Conservation (phyloP, 2,113 vertebrate species). For the Epinephelus fuscoguttatus region DNA sequence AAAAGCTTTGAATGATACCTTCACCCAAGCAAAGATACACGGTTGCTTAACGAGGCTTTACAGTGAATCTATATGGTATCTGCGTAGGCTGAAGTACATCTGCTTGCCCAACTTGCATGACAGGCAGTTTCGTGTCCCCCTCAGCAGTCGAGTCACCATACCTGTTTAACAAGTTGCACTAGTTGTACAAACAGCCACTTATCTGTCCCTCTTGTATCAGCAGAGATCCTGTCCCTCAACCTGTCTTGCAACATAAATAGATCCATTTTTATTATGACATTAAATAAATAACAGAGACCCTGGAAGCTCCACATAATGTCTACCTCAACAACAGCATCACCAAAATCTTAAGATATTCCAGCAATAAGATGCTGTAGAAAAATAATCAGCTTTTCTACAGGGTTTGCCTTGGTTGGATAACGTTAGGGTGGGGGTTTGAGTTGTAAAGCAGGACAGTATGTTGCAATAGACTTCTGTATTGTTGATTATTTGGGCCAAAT, state of each 20-base stretch:
- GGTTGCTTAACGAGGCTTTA: neutral
- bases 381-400: neutral
- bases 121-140: neutral
- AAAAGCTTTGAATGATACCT: neutral
- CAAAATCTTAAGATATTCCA: neutral
- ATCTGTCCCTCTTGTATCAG: neutral
- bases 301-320: neutral
- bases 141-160: neutral
- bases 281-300: neutral
- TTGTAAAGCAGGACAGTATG: neutral
- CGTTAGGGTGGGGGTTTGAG: conserved; percentile 11
- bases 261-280: too few species aligned
- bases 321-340: neutral
- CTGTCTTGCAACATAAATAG: neutral
- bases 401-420: neutral
- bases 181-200: neutral
- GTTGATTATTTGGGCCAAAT: neutral
- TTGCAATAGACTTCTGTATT: neutral
- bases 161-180: conserved; percentile 6
- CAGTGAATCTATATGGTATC: neutral
- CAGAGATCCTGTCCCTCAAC: neutral
- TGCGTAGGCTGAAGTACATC: too few species aligned
- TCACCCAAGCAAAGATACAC: neutral
- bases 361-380: neutral
- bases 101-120: neutral